Evolutionary conservation across 1,140 invertebrate genomes (phyloP), one percentile per base, ranked within the genome.

Genomic region (Lepidostoma basale): DNA sequence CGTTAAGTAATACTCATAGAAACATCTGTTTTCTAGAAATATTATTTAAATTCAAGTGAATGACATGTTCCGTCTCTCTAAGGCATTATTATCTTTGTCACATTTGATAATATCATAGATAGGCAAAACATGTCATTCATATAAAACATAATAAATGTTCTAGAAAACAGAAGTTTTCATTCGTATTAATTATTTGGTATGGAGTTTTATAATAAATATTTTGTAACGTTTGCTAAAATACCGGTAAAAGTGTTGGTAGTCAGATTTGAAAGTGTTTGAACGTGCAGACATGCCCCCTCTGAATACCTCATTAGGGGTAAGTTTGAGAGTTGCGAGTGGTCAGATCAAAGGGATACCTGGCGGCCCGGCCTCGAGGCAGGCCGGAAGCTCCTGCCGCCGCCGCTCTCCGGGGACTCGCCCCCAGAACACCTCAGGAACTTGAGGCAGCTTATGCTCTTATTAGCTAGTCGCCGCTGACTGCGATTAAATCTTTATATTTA

Each of bases 291-390:
- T 18, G 42, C 16, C 14, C 23, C 45, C 28, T 39, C 69, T 71
- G 58, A 71, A 71, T 64, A 64, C 52, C 64, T 71, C 69, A 71
- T 71, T 71, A 71, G 69, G 64, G 58, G 36, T 49, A 67, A 67
- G 69, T 71, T 70, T 67, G 69, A 67, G 69, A 71, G 69, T 66
- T 63, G 69, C 62, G 69, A 67, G 69, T 67, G 69, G 69, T 71
- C 69, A 71, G 69, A 71, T 71, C 69, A 71, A 71, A 71, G 69
- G 69, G 56, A 71, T 71, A 71, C 69, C 69, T 71, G 68, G 20
- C 12, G 52, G 14, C 26, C 5, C 36, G 14, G n/a, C 62, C 18
- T 18, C 36, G 22, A 20, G 20, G 42, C 36, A 18, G 33, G 56
- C 54, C 60, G 23, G 18, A 40, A 23, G 45, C 64, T 64, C 18